Conservation (phyloP, 1,140 invertebrate genomes). For the Galendromus occidentalis region DNA sequence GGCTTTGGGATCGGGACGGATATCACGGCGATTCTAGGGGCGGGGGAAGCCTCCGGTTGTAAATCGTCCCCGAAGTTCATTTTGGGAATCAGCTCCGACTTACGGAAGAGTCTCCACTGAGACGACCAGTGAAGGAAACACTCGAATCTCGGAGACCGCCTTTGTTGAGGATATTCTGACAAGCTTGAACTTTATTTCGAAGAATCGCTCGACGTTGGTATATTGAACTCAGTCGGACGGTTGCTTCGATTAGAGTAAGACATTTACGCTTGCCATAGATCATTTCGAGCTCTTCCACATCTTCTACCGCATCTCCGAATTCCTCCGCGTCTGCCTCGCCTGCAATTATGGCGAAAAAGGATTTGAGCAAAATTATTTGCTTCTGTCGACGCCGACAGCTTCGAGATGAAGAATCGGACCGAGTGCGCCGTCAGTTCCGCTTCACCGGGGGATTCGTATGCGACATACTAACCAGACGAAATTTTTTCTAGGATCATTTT, state of each 20-base stretch:
- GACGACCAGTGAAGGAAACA: not conserved
- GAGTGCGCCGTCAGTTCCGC: too few relatives aligned
- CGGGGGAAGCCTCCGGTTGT: too few relatives aligned
- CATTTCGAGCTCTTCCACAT: slow-evolving; percentile 3
- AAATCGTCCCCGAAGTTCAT: too few relatives aligned
- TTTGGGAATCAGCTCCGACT: too few relatives aligned
- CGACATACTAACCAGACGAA: not conserved
- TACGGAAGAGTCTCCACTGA: slow-evolving; percentile 3
- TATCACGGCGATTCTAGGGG: too few relatives aligned
- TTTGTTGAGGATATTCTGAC: slow-evolving; percentile 1
- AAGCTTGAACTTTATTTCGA: slow-evolving; percentile 1
- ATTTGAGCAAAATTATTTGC: too few relatives aligned
- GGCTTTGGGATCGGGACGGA: too few relatives aligned
- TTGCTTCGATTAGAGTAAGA: not conserved
- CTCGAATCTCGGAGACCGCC: not conserved
- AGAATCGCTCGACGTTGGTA: slow-evolving; percentile 5
- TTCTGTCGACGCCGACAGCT: too few relatives aligned
- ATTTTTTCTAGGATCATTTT: not conserved
- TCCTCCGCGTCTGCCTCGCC: not conserved
- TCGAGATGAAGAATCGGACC: too few relatives aligned
- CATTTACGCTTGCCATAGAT: slow-evolving; percentile 5
- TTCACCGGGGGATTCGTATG: too few relatives aligned
- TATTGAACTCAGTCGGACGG: not conserved
- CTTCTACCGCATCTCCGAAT: not conserved
- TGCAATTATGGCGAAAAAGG: not conserved